Evolutionary conservation across 2,113 vertebrate species (phyloP).

Genomic region (Ginglymostoma cirratum): DNA sequence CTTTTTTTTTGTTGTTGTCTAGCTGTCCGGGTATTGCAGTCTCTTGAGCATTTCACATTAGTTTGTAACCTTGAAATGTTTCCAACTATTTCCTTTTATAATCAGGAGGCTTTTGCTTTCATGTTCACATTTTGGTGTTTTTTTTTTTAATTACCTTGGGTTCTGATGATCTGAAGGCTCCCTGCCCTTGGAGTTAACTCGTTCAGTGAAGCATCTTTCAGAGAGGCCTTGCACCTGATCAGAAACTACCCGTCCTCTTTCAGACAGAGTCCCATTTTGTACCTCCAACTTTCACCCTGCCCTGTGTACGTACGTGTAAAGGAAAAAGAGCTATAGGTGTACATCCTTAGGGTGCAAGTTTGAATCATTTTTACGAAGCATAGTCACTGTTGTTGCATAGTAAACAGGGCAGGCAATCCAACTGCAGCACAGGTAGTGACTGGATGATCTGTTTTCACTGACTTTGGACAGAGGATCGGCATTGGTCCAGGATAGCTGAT

Average conservation of each 20-base stretch:
- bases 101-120: not conserved
- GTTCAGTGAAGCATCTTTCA: not conserved
- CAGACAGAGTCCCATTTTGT: not conserved
- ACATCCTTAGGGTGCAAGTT: no score
- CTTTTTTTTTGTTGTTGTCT: not conserved
- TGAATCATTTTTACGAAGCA: not conserved
- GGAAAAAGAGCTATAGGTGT: no score
- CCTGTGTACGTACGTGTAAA: not conserved
- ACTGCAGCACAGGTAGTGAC: not conserved
- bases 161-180: not conserved
- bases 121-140: not conserved
- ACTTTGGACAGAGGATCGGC: not conserved
- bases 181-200: not conserved
- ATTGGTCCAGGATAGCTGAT: not conserved
- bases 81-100: not conserved
- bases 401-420: not conserved
- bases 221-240: no score
- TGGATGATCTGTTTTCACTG: not conserved
- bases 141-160: not conserved
- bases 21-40: not conserved
- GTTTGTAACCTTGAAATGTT: not conserved
- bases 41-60: not conserved
- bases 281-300: not conserved
- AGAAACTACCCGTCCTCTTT: not conserved
- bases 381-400: not conserved